Evolutionary conservation across 2,797 vertebrate species (phyloP).

Genomic region (Silurus aristotelis): DNA sequence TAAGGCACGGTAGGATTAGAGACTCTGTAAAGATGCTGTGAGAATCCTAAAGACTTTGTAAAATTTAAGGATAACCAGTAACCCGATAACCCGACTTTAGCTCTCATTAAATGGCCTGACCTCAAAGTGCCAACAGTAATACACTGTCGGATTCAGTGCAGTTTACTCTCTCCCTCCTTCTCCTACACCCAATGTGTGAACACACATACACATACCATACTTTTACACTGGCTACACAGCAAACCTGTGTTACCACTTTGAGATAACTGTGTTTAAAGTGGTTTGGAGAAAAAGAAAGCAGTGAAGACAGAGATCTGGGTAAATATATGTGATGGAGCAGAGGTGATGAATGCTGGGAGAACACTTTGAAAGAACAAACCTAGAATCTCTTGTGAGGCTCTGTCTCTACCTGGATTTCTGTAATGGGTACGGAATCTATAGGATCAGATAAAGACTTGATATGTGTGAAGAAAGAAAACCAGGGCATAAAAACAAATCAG

Average conservation of each 20-base stretch:
- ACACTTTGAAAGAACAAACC: constrained; percentile 54
- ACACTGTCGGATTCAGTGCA: not conserved
- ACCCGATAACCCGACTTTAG: constrained; percentile 40
- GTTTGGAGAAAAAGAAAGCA: constrained; percentile 39
- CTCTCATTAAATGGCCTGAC: constrained; percentile 32
- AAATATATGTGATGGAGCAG: constrained; percentile 49
- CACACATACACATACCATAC: constrained; percentile 26
- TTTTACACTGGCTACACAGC: constrained; percentile 24
- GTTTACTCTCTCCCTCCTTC: constrained; percentile 16
- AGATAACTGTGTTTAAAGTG: constrained; percentile 20
- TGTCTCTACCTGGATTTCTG: constrained; percentile 35
- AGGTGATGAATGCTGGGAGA: constrained; percentile 52
- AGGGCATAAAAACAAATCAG: not conserved
- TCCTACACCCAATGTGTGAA: constrained; percentile 6
- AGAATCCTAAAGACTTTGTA: not conserved
- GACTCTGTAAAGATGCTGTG: not conserved
- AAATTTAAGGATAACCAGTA: constrained; percentile 18
- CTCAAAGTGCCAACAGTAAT: not conserved
- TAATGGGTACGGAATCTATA: not conserved
- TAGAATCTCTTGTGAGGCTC: constrained; percentile 13
- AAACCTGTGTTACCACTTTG: constrained; percentile 10
- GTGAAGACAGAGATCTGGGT: constrained; percentile 11
- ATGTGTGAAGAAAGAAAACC: not conserved
- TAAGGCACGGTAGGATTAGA: constrained; percentile 9
- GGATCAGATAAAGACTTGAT: not conserved